Conservation (phyloP, 2,888 invertebrate genomes). For the Phyllotreta striolata region DNA sequence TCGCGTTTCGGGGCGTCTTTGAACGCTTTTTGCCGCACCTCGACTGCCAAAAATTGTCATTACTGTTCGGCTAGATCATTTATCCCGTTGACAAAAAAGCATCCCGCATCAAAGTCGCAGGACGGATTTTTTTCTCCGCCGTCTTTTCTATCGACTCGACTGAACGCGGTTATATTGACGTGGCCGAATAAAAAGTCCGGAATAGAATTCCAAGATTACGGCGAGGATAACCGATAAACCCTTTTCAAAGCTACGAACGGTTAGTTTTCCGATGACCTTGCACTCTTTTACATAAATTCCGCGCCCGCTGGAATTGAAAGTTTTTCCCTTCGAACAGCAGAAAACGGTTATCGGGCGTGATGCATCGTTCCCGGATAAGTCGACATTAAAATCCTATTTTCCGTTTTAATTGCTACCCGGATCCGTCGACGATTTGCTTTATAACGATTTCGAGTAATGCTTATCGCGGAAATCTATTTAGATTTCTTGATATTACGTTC, state of each 20-base stretch:
- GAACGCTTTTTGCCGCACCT: not conserved
- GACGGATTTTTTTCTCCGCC: constrained; percentile 23
- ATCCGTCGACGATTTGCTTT: not conserved
- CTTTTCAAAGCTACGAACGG: constrained; percentile 28
- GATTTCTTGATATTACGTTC: no score
- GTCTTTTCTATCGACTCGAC: constrained; percentile 8
- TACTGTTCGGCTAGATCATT: constrained; percentile 26
- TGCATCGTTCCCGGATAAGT: constrained; percentile 27
- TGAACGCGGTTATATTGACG: constrained; percentile 26
- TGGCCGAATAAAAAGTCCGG: constrained; percentile 34
- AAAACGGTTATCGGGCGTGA: constrained; percentile 34
- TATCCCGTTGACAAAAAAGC: constrained; percentile 21
- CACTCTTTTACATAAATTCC: constrained; percentile 39
- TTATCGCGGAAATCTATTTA: no score
- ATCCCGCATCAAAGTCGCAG: constrained; percentile 28
- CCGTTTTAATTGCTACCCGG: constrained; percentile 10
- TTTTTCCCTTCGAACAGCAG: constrained; percentile 36
- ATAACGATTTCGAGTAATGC: no score
- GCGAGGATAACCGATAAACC: constrained; percentile 30
- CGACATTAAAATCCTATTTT: constrained; percentile 12
- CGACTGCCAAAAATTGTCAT: constrained; percentile 28
- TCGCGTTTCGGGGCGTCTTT: not conserved
- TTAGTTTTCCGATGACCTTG: constrained; percentile 38
- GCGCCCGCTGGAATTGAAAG: constrained; percentile 37
- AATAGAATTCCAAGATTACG: constrained; percentile 33